Percentiles rank a stretch among this genome's conserved stretches.
Evolutionary conservation across 2,113 vertebrate species (phyloP).

Genomic region (Crotalus helleri): DNA sequence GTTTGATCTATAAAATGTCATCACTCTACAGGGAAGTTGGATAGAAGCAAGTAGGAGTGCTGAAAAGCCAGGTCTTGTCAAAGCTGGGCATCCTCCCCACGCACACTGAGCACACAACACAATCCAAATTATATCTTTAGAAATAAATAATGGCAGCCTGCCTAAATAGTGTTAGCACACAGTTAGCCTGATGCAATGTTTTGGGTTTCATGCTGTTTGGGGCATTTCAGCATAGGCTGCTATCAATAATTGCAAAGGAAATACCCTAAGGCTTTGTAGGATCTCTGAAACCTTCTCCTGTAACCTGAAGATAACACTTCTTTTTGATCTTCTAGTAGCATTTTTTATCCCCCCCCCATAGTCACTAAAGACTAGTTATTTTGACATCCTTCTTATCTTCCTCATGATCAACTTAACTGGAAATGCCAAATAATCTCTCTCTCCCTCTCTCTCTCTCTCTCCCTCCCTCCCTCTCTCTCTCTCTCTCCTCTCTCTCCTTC

Average conservation of each 20-base stretch:
- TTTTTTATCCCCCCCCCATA: not conserved
- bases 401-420: not conserved
- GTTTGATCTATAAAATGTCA: constrained; percentile 15
- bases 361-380: not conserved
- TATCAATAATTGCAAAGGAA: not conserved
- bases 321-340: not conserved
- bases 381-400: not conserved
- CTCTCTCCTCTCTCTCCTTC: not conserved
- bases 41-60: not conserved
- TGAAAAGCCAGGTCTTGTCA: constrained; percentile 12
- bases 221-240: not conserved
- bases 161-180: not conserved
- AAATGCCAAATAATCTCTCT: not conserved
- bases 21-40: constrained; percentile 2
- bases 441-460: too few relatives aligned
- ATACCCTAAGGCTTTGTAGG: not conserved
- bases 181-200: not conserved
- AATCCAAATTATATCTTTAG: not conserved
- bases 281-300: not conserved
- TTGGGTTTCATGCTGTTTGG: not conserved
- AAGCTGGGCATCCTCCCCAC: not conserved
- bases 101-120: not conserved
- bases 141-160: not conserved
- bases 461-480: too few relatives aligned
- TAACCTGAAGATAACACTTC: not conserved